Evolutionary conservation across 1,140 invertebrate genomes (phyloP).

Genomic region (Macrostomum lignano): DNA sequence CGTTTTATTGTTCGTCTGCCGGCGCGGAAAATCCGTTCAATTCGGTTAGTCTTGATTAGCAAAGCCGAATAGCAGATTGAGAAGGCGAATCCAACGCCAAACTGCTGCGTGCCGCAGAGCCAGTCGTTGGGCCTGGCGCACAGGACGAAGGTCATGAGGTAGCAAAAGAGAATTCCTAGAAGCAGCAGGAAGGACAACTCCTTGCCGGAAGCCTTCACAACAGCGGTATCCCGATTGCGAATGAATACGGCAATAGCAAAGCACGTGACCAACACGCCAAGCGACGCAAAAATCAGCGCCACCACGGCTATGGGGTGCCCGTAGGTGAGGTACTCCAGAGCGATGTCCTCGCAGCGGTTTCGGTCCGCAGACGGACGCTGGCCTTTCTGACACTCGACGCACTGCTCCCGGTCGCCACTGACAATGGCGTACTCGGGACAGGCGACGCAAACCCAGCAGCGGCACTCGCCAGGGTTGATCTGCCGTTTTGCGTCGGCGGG

Average conservation of each 20-base stretch:
- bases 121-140: slow-evolving; percentile 31
- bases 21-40: slow-evolving; percentile 41
- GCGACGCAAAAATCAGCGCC: slow-evolving; percentile 1
- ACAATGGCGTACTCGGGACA: slow-evolving; percentile 55
- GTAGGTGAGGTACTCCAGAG: slow-evolving; percentile 42
- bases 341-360: slow-evolving; percentile 43
- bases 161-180: slow-evolving; percentile 17
- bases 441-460: slow-evolving; percentile 82
- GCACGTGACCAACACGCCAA: no score
- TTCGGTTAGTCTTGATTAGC: slow-evolving; percentile 45
- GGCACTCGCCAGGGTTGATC: slow-evolving; percentile 60
- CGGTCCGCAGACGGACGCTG: slow-evolving; percentile 46
- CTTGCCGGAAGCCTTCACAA: slow-evolving; percentile 20
- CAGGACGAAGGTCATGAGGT: slow-evolving; percentile 21
- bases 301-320: background rate
- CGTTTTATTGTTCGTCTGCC: slow-evolving; percentile 50
- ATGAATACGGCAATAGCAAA: no score
- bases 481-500: slow-evolving; percentile 55
- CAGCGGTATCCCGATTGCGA: slow-evolving; percentile 29
- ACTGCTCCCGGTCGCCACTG: slow-evolving; percentile 42
- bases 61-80: slow-evolving; percentile 44
- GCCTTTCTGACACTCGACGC: slow-evolving; percentile 46
- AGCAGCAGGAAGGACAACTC: slow-evolving; percentile 10
- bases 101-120: slow-evolving; percentile 35
- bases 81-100: slow-evolving; percentile 40